Evolutionary conservation across 2,797 vertebrate species (phyloP), one percentile per base, ranked within the genome.

Genomic region (Dromococcyx pavoninus): DNA sequence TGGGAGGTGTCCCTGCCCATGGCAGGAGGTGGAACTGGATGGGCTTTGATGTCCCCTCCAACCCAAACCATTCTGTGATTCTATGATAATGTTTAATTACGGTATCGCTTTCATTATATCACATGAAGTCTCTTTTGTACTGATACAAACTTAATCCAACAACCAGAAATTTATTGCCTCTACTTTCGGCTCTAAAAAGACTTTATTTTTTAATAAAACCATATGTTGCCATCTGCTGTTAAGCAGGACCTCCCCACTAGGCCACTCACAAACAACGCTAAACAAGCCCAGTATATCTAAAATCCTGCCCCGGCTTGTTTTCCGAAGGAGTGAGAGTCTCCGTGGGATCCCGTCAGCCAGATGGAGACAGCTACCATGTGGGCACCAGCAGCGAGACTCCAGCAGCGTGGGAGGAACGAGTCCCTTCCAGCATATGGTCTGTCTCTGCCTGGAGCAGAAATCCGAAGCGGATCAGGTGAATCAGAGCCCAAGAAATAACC

Each of bases 381-480:
- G 69, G 74, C 25, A 39, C 11, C 3, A 15, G 58, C 35, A 39
- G 22, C 0, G 0, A 46, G 35, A 11, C 8, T 57, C 43, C 60
- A 53, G 18, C 11, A 28, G 44, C 1, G 0, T 37, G 28, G 58
- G 51, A 75, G 50, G 72, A 53, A 64, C 0, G 0, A 30, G 32
- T 23, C 51, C 41, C 57, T 54, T 39, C 56, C 72, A 64, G n/a
- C 57, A 71, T 17, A 5, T 2, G 3, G n/a, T 58, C 39, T 8
- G 1, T 30, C 57, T 37, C 56, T 7, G 4, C 33, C 33, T 37
- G 50, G 50, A 78, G 44, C 27, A 37, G 39, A 43, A 17, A 78
- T 15, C 44, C 7, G 1, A 53, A 64, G 64, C 0, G 0, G 44
- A 48, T n/a, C 22, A 23, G 44, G 51, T 24, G 50, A 60, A 43